A percentile compares a stretch with the other conserved stretches of the same genome.
phyloP scores from a whole-genome alignment of 1,140 invertebrate species.

The Trichogramma pretiosum region DNA sequence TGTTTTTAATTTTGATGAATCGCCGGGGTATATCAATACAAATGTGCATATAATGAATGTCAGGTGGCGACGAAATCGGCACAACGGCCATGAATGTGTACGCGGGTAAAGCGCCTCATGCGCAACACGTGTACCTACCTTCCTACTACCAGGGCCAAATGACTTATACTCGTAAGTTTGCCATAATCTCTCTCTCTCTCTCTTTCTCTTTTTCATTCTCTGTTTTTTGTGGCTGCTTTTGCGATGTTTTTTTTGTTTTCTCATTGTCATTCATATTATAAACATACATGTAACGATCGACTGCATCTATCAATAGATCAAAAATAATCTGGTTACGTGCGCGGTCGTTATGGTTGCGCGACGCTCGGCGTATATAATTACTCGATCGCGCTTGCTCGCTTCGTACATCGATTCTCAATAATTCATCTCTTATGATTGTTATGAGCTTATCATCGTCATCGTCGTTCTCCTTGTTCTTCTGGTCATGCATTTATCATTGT shows the following conservation, averaged over 20 bases:
- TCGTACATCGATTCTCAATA: too few species aligned
- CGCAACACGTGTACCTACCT: conserved; percentile 70
- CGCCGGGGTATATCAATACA: conserved; percentile 33
- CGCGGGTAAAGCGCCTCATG: conserved; percentile 62
- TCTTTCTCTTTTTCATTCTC: conserved; percentile 19
- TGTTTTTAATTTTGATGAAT: conserved; percentile 38
- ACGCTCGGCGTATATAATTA: too few species aligned
- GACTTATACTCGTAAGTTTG: conserved; percentile 70
- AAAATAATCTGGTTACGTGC: too few species aligned
- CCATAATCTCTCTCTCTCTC: conserved; percentile 42
- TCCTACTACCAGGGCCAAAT: conserved; percentile 68
- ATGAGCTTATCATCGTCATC: too few species aligned
- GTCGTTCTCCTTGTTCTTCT: too few species aligned
- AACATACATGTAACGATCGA: too few species aligned
- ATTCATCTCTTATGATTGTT: too few species aligned
- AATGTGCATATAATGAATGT: too few species aligned
- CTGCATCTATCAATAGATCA: too few species aligned
- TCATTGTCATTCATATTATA: conserved; percentile 10
- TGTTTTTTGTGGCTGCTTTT: not conserved
- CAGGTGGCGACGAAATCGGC: conserved; percentile 60
- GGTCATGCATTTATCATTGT: too few species aligned
- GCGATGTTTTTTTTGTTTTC: not conserved
- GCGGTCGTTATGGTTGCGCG: too few species aligned
- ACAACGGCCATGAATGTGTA: conserved; percentile 57
- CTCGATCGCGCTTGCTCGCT: too few species aligned